Evolutionary conservation across 1,140 invertebrate genomes (phyloP), one percentile per base, ranked within the genome.

Genomic region (Drosophila rufa): DNA sequence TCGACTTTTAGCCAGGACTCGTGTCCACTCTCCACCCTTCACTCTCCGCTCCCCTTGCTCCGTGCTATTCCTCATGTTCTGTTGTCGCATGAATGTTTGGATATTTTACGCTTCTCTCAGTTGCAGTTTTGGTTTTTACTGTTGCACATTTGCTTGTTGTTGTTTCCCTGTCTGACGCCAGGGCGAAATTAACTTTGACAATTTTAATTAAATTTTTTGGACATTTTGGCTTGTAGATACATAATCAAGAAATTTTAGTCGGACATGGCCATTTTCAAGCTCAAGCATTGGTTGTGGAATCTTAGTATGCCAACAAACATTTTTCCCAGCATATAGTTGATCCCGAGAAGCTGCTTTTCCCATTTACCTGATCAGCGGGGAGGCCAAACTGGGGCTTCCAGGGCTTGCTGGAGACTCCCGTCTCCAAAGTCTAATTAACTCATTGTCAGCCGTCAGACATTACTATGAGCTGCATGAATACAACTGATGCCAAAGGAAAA

Each of bases 171-270:
- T 58, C 48, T 68, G 53, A 17, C 69, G 67, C 40, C 53, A 19
- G 19, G 19, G 45, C 66, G 62, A 84, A 90, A 90, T 89, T 84
- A 85, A 90, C 69, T 90, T 89, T 83, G 73, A 69, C 78, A 66
- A 90, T 85, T 89, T 90, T 90, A 89, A 89, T 89, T 89, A 90
- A 75, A 89, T 90, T 73, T 86, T 76, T 67, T 67, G 62, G 79
- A 64, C 79, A 87, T 79, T 86, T 87, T 46, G 65, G 58, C 55
- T 77, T 74, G 64, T 27, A 67, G 77, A 68, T 62, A 71, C 79
- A 86, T 75, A 79, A 81, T 73, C 59, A 61, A 68, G 48, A 58
- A 83, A 80, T 79, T 57, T 69, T 61, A 50, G 68, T 42, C 38
- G 60, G 64, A 46, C 80, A 50, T 30, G n/a, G 22, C 30, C 30